These are phyloP conservation scores for Pelosia muscerda DNA, from an alignment of 2,888 invertebrate species.

Conservation along the genomic window DNA sequence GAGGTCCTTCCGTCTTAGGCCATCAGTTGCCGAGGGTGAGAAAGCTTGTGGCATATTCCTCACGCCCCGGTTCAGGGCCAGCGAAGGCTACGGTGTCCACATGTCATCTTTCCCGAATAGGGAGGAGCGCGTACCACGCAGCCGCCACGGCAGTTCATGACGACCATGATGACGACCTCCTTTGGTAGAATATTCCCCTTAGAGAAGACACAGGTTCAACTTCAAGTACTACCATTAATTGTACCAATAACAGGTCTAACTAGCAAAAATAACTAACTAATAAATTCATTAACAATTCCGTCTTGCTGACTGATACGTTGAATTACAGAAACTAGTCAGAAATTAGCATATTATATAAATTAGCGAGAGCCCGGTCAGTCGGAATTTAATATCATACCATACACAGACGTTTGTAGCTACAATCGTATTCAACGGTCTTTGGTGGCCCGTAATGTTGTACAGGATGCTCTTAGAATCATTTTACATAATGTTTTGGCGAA, in stretches of 20 bases:
- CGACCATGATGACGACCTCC: no score
- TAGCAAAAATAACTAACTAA: slow-evolving; percentile 24
- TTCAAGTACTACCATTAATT: not conserved
- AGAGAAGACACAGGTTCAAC: not conserved
- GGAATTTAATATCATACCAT: slow-evolving; percentile 80
- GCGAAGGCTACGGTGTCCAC: no score
- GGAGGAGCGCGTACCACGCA: no score
- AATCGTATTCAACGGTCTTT: slow-evolving; percentile 73
- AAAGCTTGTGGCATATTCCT: no score
- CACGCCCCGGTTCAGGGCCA: no score
- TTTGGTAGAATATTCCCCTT: not conserved
- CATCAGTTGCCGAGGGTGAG: no score
- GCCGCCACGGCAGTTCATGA: no score
- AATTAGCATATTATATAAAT: slow-evolving; percentile 73
- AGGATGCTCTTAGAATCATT: slow-evolving; percentile 54
- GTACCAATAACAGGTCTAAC: not conserved
- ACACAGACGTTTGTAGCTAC: slow-evolving; percentile 73
- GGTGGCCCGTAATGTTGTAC: slow-evolving; percentile 63
- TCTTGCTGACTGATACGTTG: slow-evolving; percentile 30
- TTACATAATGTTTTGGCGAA: not conserved
- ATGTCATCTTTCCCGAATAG: no score
- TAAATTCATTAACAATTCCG: slow-evolving; percentile 20
- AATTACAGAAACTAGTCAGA: slow-evolving; percentile 45
- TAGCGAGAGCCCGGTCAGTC: slow-evolving; percentile 67
- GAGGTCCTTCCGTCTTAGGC: no score